A percentile compares a stretch with the other conserved stretches of the same genome.
Evolutionary conservation across 2,888 invertebrate species (phyloP).

Genomic region (Gymnoscelis rufifasciata): DNA sequence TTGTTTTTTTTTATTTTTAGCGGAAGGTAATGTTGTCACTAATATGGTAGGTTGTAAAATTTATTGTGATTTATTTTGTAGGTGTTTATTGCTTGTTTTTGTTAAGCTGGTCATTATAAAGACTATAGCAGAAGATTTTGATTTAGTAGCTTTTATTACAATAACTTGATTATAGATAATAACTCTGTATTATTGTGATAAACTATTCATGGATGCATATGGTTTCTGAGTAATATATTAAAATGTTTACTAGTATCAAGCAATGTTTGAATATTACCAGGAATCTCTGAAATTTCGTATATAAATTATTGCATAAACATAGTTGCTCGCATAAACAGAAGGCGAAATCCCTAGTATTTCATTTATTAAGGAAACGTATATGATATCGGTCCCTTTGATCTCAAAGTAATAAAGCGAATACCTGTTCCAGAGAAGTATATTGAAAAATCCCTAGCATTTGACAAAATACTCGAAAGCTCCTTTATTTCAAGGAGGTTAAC

Average conservation of each 20-base stretch:
- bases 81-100: slow-evolving; percentile 14
- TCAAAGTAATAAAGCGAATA: slow-evolving; percentile 12
- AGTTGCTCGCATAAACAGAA: too few species aligned
- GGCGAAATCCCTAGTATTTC: too few species aligned
- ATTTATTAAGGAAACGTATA: slow-evolving; percentile 1
- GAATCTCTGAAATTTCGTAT: too few species aligned
- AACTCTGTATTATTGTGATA: too few species aligned
- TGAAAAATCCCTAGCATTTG: slow-evolving; percentile 15
- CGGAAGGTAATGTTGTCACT: slow-evolving; percentile 16
- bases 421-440: slow-evolving; percentile 8
- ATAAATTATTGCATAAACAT: too few species aligned
- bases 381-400: slow-evolving; percentile 10
- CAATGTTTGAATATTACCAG: too few species aligned
- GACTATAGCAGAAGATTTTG: neutral
- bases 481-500: slow-evolving; percentile 18
- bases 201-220: too few species aligned
- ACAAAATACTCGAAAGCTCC: slow-evolving; percentile 13
- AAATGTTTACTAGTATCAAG: too few species aligned
- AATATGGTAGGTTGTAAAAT: slow-evolving; percentile 22
- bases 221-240: too few species aligned
- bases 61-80: slow-evolving; percentile 21
- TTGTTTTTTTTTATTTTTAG: slow-evolving; percentile 17
- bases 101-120: neutral
- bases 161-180: too few species aligned
- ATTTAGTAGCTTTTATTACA: too few species aligned